Percentiles rank a stretch among this genome's conserved stretches.
Conservation (phyloP, 2,888 invertebrate genomes). For the Allophyes oxyacanthae region DNA sequence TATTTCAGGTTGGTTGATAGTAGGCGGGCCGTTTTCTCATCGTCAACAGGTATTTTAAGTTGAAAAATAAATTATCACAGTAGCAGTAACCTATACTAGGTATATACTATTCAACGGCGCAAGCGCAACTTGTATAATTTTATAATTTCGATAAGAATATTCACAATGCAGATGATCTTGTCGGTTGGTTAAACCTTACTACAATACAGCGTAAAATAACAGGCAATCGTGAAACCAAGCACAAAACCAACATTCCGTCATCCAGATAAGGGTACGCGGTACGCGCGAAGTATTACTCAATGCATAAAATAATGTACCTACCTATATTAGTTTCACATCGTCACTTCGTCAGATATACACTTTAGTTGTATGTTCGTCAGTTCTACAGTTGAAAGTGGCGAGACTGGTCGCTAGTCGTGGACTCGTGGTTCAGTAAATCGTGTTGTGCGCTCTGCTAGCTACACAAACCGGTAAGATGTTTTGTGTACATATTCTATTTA, state of each 20-base stretch:
- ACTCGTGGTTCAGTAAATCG: slow-evolving; percentile 46
- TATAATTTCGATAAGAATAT: neutral
- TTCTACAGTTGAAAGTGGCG: slow-evolving; percentile 61
- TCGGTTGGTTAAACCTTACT: slow-evolving; percentile 2
- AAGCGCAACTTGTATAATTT: neutral
- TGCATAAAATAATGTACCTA: too few species aligned
- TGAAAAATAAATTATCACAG: too few species aligned
- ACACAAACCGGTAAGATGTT: slow-evolving; percentile 67
- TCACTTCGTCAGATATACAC: too few species aligned
- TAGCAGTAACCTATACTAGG: too few species aligned
- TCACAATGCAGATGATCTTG: neutral
- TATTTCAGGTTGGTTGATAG: too few species aligned
- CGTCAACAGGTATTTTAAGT: too few species aligned
- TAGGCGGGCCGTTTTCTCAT: too few species aligned
- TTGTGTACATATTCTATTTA: slow-evolving; percentile 62
- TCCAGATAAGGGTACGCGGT: slow-evolving; percentile 74
- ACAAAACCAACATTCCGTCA: slow-evolving; percentile 69
- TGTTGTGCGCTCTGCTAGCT: slow-evolving; percentile 51
- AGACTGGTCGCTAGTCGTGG: slow-evolving; percentile 55
- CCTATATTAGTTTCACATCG: slow-evolving; percentile 58
- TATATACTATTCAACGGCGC: neutral
- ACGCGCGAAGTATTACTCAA: slow-evolving; percentile 58
- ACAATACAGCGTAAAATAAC: slow-evolving; percentile 26
- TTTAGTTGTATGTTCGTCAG: too few species aligned
- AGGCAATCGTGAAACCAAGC: slow-evolving; percentile 50